Conservation (phyloP, 2,113 vertebrate genomes). For the Petroica traversi region DNA sequence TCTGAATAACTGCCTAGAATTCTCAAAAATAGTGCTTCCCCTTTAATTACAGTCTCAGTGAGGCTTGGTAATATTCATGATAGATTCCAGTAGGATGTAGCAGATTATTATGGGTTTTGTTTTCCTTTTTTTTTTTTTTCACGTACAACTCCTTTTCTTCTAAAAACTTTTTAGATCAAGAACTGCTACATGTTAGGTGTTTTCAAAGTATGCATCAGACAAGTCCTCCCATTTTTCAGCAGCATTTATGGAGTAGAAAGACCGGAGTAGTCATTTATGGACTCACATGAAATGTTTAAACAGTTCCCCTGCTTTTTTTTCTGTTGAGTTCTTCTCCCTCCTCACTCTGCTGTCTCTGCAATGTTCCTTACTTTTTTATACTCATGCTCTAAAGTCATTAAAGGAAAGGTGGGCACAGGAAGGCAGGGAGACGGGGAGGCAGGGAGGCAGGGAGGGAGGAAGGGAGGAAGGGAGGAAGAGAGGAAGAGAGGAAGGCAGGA, state of each 20-base stretch:
- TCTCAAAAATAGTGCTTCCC: background rate
- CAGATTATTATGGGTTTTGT: background rate
- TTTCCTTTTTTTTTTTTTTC: background rate
- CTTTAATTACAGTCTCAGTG: background rate
- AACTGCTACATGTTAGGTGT: background rate
- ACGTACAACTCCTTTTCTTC: fast-evolving
- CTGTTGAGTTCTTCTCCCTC: background rate
- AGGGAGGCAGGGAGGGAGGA: too few species aligned
- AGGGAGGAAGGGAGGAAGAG: background rate
- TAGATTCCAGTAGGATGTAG: background rate
- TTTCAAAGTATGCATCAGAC: background rate
- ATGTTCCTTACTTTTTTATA: background rate
- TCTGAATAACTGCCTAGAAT: background rate
- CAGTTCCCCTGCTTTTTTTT: background rate
- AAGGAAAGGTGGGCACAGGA: too few species aligned
- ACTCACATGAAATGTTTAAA: background rate
- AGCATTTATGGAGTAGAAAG: background rate
- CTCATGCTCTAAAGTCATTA: too few species aligned
- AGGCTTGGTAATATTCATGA: background rate
- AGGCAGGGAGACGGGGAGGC: background rate
- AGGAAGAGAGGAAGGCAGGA: background rate
- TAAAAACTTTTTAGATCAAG: background rate
- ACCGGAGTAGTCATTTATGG: background rate
- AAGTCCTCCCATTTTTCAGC: background rate
- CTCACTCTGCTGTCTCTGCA: background rate